Percentiles rank a stretch among this genome's conserved stretches.
Evolutionary conservation across 2,888 invertebrate species (phyloP).

Genomic region (Oscheius onirici): DNA sequence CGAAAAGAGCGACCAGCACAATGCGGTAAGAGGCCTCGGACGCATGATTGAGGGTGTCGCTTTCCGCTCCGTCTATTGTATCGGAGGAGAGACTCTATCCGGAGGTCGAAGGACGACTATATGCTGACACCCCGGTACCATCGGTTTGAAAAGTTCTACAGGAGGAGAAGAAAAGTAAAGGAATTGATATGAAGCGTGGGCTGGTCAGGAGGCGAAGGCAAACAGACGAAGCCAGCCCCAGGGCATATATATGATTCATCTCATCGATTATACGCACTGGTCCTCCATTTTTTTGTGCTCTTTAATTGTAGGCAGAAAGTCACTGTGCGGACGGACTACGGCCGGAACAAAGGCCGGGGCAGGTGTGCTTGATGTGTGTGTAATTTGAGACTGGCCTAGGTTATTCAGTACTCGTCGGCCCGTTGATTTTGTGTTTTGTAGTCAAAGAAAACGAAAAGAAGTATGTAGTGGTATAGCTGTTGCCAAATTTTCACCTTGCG

Average conservation of each 20-base stretch:
- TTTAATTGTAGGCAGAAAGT: too few species aligned
- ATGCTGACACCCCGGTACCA: background rate
- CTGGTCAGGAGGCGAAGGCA: conserved; percentile 7
- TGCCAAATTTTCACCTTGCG: too few species aligned
- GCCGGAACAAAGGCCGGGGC: background rate
- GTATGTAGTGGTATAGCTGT: too few species aligned
- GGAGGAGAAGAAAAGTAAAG: background rate
- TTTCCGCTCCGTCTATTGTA: conserved; percentile 6
- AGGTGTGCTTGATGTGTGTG: conserved; percentile 12
- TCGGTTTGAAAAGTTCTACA: background rate
- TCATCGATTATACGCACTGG: conserved; percentile 14
- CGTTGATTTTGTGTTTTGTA: too few species aligned
- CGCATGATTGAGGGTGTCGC: background rate
- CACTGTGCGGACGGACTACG: background rate
- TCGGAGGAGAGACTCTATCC: background rate
- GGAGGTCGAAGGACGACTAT: background rate
- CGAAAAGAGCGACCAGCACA: too few species aligned
- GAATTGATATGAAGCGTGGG: conserved; percentile 14
- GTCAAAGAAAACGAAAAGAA: too few species aligned
- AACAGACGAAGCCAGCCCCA: conserved; percentile 16
- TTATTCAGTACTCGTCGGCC: background rate
- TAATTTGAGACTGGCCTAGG: background rate
- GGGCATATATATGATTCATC: conserved; percentile 6
- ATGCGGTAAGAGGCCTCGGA: too few species aligned
- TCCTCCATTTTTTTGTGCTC: background rate